A percentile compares a stretch with the other conserved stretches of the same genome.
phyloP scores from a whole-genome alignment of 2,797 vertebrate species.

The Channa striata region DNA sequence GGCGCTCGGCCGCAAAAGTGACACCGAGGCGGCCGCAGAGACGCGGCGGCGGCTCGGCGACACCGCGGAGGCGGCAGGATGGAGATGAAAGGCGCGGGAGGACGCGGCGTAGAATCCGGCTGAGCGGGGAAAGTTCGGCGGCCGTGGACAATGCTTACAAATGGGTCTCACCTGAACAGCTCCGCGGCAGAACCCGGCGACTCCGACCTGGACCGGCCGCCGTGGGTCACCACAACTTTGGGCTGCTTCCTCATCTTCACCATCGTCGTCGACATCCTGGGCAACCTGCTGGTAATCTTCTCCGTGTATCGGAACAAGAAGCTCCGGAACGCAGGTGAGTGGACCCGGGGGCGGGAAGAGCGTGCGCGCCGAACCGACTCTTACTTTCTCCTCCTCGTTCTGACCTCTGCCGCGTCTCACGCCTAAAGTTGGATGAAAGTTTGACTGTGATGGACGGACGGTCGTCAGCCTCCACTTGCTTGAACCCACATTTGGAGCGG shows the following conservation, averaged over 20 bases:
- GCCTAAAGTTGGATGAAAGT: not conserved
- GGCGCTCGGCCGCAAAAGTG: conserved; percentile 77
- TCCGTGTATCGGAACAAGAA: conserved; percentile 96
- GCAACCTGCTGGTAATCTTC: conserved; percentile 95
- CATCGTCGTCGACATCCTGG: conserved; percentile 93
- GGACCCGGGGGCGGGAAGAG: not conserved
- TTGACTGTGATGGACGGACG: conserved; percentile 10
- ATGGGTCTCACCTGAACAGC: conserved; percentile 88
- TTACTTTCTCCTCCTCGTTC: too few relatives aligned
- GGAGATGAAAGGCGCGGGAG: conserved; percentile 62
- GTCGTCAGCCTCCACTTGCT: conserved; percentile 22
- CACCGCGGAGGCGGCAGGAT: conserved; percentile 50
- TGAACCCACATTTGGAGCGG: conserved; percentile 50
- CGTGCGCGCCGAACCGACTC: too few relatives aligned
- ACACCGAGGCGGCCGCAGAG: conserved; percentile 57
- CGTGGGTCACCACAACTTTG: conserved; percentile 90
- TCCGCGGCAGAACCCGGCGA: conserved; percentile 79
- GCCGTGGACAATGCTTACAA: conserved; percentile 85
- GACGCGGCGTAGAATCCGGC: conserved; percentile 53
- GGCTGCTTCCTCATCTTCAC: conserved; percentile 94
- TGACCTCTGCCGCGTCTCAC: too few relatives aligned
- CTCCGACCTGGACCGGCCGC: conserved; percentile 81
- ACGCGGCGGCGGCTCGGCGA: conserved; percentile 12
- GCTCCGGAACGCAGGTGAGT: conserved; percentile 94
- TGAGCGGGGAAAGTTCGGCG: conserved; percentile 73